Conservation (phyloP, 2,113 vertebrate genomes). For the Meleagris gallopavo region DNA sequence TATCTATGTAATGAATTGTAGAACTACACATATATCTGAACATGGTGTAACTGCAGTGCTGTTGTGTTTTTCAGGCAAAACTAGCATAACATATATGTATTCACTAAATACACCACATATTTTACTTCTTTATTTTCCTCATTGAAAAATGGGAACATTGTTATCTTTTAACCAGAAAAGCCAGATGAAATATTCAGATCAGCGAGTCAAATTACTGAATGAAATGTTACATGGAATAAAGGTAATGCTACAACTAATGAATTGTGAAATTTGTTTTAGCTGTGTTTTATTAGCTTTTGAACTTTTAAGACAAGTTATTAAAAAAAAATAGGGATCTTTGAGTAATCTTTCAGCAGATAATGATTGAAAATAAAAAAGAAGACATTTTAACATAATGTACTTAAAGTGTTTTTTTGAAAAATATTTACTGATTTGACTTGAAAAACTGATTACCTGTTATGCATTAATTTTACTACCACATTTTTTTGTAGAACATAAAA, state of each 20-base stretch:
- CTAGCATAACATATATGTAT: not conserved
- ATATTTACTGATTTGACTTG: not conserved
- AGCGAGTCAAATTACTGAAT: constrained; percentile 71
- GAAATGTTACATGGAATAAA: constrained; percentile 80
- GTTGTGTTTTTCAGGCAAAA: not conserved
- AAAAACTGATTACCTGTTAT: not conserved
- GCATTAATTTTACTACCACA: not conserved
- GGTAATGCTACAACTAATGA: constrained; percentile 34
- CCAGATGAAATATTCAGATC: constrained; percentile 68
- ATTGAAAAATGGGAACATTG: not conserved
- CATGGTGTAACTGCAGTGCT: not conserved
- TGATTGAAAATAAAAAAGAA: not conserved
- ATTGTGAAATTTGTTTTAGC: not conserved
- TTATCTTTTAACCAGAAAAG: constrained; percentile 63
- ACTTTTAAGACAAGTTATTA: not conserved
- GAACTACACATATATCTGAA: not conserved
- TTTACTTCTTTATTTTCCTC: not conserved
- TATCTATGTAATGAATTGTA: not conserved
- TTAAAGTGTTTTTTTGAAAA: not conserved
- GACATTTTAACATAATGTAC: not conserved
- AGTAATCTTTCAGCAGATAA: not conserved
- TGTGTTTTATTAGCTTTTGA: not conserved
- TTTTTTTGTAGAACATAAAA: not conserved
- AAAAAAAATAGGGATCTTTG: not conserved
- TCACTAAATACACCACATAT: not conserved